Evolutionary conservation across 2,888 invertebrate genomes (phyloP).

Genomic region (Entomobrya multifasciata): DNA sequence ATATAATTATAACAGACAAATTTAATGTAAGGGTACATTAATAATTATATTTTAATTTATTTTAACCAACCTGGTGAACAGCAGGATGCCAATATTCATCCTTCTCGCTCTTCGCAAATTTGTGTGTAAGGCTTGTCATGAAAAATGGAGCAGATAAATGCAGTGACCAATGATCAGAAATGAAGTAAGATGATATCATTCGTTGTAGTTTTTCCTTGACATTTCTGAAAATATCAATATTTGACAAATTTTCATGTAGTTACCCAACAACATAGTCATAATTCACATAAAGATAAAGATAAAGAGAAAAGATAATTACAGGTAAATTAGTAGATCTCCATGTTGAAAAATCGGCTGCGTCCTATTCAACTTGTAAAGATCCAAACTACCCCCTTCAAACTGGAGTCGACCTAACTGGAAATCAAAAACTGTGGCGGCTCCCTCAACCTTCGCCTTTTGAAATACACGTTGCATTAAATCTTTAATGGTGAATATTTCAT

Average conservation of each 20-base stretch:
- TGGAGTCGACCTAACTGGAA: constrained; percentile 92
- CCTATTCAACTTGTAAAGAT: constrained; percentile 86
- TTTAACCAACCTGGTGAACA: constrained; percentile 91
- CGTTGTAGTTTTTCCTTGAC: constrained; percentile 90
- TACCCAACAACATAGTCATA: no score
- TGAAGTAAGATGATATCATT: constrained; percentile 89
- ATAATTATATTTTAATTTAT: no score
- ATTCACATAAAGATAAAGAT: no score
- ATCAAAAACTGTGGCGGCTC: constrained; percentile 92
- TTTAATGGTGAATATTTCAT: constrained; percentile 87
- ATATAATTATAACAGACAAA: no score
- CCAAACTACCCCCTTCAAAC: constrained; percentile 87
- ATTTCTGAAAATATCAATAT: constrained; percentile 83
- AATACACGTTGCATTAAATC: constrained; percentile 86
- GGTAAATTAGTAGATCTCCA: constrained; percentile 87
- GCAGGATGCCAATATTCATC: constrained; percentile 96
- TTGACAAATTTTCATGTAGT: no score
- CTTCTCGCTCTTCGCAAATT: constrained; percentile 87
- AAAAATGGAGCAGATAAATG: constrained; percentile 93
- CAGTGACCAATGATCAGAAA: constrained; percentile 85
- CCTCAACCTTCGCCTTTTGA: constrained; percentile 81
- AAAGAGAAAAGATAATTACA: constrained; percentile 81
- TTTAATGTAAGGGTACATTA: no score
- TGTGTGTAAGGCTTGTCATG: constrained; percentile 88
- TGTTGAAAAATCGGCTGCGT: constrained; percentile 85